Evolutionary conservation across 2,888 invertebrate genomes (phyloP).

Genomic region (Mylabris sibirica): DNA sequence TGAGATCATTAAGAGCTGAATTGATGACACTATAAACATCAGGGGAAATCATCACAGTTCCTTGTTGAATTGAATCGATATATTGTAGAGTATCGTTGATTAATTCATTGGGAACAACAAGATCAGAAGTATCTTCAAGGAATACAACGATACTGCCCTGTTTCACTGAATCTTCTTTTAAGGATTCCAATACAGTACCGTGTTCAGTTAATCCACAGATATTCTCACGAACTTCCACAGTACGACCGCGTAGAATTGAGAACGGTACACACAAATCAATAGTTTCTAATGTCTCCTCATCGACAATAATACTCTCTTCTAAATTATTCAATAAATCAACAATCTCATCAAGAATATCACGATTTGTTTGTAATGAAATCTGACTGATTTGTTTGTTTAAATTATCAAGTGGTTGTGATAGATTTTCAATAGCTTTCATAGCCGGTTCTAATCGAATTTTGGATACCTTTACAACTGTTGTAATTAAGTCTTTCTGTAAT

Average conservation of each 20-base stretch:
- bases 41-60: slow-evolving; percentile 30
- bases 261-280: slow-evolving; percentile 49
- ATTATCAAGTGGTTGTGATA: slow-evolving; percentile 64
- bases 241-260: slow-evolving; percentile 49
- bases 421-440: slow-evolving; percentile 62
- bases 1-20: slow-evolving; percentile 59
- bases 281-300: slow-evolving; percentile 48
- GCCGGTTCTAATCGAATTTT: slow-evolving; percentile 52
- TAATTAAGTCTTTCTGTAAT: slow-evolving; percentile 57
- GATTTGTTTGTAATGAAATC: slow-evolving; percentile 44
- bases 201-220: slow-evolving; percentile 52
- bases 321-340: slow-evolving; percentile 54
- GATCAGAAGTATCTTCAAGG: slow-evolving; percentile 45
- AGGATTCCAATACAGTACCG: slow-evolving; percentile 36
- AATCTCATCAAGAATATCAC: slow-evolving; percentile 53
- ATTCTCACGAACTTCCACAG: slow-evolving; percentile 54
- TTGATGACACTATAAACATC: slow-evolving; percentile 39
- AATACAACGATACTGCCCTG: slow-evolving; percentile 46
- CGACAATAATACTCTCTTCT: slow-evolving; percentile 53
- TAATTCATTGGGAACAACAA: slow-evolving; percentile 46
- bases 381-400: slow-evolving; percentile 55
- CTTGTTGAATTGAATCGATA: slow-evolving; percentile 39
- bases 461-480: slow-evolving; percentile 49
- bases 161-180: slow-evolving; percentile 36
- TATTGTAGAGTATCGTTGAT: slow-evolving; percentile 47